A percentile compares a stretch with the other conserved stretches of the same genome.
Evolutionary conservation across 2,888 invertebrate species (phyloP).

Genomic region (Trisateles emortualis): DNA sequence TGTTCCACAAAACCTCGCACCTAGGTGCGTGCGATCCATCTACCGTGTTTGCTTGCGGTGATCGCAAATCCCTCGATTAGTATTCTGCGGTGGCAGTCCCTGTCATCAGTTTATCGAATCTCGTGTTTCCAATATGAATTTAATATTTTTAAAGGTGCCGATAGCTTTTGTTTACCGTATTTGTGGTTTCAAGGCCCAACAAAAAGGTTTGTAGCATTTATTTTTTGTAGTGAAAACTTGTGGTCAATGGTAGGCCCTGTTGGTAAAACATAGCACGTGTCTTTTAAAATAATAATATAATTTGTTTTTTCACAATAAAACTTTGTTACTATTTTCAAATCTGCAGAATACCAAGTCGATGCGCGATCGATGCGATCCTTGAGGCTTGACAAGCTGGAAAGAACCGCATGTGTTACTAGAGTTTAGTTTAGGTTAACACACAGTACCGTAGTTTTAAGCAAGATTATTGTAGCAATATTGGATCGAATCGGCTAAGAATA

Average conservation of each 20-base stretch:
- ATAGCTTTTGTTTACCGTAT: slow-evolving; percentile 56
- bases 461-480: slow-evolving; percentile 22
- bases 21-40: slow-evolving; percentile 37
- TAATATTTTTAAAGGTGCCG: slow-evolving; percentile 53
- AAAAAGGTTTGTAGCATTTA: slow-evolving; percentile 28
- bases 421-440: no score
- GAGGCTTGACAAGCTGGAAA: no score
- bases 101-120: slow-evolving; percentile 69
- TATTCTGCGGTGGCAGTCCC: slow-evolving; percentile 68
- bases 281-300: background rate
- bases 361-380: no score
- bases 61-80: slow-evolving; percentile 73
- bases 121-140: slow-evolving; percentile 65
- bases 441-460: background rate
- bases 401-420: no score
- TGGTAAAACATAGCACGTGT: background rate
- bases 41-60: slow-evolving; percentile 64
- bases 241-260: background rate
- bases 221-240: background rate
- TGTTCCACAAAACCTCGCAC: slow-evolving; percentile 28
- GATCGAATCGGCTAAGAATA: slow-evolving; percentile 52
- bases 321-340: no score
- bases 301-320: no score
- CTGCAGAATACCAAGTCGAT: no score
- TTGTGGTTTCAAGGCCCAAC: slow-evolving; percentile 52